A percentile compares a stretch with the other conserved stretches of the same genome.
Evolutionary conservation across 1,140 invertebrate species (phyloP).

Genomic region (Coenobita brevimanus): DNA sequence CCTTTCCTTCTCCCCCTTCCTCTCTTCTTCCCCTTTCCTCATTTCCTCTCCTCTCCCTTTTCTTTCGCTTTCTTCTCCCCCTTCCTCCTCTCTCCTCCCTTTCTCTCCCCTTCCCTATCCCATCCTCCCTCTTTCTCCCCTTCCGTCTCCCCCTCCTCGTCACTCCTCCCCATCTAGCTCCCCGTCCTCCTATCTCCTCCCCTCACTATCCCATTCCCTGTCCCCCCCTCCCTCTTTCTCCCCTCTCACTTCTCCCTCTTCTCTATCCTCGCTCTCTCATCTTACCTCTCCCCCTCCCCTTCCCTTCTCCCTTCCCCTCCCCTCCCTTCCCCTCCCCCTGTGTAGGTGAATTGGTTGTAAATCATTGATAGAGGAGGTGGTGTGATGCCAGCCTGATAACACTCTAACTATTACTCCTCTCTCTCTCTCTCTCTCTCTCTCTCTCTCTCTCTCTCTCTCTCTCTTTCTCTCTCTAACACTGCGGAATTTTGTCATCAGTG

Average conservation of each 20-base stretch:
- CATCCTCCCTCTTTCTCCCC: not conserved
- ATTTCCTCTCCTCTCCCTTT: not conserved
- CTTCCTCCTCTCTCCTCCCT: not conserved
- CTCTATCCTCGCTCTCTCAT: not conserved
- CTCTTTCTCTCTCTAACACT: conserved; percentile 30
- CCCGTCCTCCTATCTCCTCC: not conserved
- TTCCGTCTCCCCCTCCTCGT: not conserved
- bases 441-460: conserved; percentile 27
- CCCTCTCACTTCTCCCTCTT: not conserved
- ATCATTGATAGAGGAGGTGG: too few relatives aligned
- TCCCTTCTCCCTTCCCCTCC: not conserved
- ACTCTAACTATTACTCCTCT: not conserved
- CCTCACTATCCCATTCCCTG: not conserved
- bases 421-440: conserved; percentile 31
- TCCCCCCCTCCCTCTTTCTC: not conserved
- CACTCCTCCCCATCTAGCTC: not conserved
- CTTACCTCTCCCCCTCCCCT: not conserved
- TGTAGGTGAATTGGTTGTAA: too few relatives aligned
- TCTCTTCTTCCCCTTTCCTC: not conserved
- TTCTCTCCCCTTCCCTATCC: not conserved
- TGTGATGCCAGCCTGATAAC: too few relatives aligned
- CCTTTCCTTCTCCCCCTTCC: not conserved
- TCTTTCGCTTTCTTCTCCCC: not conserved
- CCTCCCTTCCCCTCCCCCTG: conserved; percentile 13
- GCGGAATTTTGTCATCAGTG: not conserved